Conservation (phyloP, 2,888 invertebrate genomes). For the Electrophaes corylata region DNA sequence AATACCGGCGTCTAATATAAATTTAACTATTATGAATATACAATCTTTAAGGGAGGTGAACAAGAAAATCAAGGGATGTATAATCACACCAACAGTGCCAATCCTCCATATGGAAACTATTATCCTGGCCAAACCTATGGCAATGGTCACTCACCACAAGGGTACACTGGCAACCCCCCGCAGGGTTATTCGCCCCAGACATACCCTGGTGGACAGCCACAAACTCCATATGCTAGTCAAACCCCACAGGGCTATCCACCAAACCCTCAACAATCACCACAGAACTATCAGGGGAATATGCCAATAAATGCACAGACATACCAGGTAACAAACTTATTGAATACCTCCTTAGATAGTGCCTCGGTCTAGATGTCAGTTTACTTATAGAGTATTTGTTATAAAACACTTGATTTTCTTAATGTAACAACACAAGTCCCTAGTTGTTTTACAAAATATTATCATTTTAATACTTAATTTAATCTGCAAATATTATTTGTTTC, state of each 20-base stretch:
- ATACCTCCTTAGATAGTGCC: too few relatives aligned
- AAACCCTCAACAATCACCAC: constrained; percentile 74
- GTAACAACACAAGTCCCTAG: too few relatives aligned
- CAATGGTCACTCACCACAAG: constrained; percentile 77
- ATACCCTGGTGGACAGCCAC: constrained; percentile 66
- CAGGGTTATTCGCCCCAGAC: constrained; percentile 75
- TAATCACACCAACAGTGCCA: constrained; percentile 73
- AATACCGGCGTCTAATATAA: background rate
- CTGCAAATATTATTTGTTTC: background rate
- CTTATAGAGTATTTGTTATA: too few relatives aligned
- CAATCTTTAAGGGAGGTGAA: constrained; percentile 70
- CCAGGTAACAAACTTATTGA: constrained; percentile 61
- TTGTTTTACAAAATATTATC: too few relatives aligned
- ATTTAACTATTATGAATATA: background rate
- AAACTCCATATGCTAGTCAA: constrained; percentile 63
- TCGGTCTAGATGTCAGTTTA: too few relatives aligned
- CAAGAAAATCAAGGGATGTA: constrained; percentile 76
- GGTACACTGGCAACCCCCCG: constrained; percentile 68
- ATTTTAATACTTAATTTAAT: too few relatives aligned
- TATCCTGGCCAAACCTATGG: constrained; percentile 79
- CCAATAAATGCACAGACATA: constrained; percentile 80
- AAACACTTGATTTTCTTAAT: too few relatives aligned
- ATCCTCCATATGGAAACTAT: constrained; percentile 73
- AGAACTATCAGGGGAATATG: constrained; percentile 73
- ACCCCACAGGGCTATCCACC: constrained; percentile 70